Conservation (phyloP, 2,797 vertebrate species). For the Agapornis canus region DNA sequence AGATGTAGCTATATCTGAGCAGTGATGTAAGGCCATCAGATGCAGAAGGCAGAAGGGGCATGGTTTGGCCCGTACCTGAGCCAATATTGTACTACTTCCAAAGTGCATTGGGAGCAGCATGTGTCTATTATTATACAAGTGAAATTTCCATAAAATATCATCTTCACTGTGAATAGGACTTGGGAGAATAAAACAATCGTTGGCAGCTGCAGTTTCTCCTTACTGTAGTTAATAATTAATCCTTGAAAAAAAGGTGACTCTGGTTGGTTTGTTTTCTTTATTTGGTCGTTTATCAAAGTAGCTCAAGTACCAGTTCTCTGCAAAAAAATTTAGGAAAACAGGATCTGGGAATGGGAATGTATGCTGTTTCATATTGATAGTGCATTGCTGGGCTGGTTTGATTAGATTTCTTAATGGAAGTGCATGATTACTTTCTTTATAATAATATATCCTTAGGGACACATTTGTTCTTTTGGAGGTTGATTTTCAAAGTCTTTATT, state of each 20-base stretch:
- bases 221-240: neutral
- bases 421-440: neutral
- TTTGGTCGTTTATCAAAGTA: neutral
- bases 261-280: neutral
- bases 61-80: neutral
- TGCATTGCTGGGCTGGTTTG: neutral
- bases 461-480: neutral
- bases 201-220: neutral
- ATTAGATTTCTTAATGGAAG: neutral
- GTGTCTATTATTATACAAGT: neutral
- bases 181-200: neutral
- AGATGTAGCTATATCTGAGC: neutral
- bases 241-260: neutral
- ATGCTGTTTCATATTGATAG: neutral
- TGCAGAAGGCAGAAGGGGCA: neutral
- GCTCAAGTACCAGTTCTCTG: neutral
- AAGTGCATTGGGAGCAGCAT: neutral
- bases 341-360: neutral
- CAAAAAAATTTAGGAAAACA: neutral
- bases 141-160: neutral
- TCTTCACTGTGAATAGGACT: neutral
- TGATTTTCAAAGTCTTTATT: neutral
- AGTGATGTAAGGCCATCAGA: neutral
- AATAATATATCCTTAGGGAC: neutral
- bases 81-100: neutral